phyloP scores from a whole-genome alignment of 2,888 invertebrate species.

The Cryptophagus acutangulus region DNA sequence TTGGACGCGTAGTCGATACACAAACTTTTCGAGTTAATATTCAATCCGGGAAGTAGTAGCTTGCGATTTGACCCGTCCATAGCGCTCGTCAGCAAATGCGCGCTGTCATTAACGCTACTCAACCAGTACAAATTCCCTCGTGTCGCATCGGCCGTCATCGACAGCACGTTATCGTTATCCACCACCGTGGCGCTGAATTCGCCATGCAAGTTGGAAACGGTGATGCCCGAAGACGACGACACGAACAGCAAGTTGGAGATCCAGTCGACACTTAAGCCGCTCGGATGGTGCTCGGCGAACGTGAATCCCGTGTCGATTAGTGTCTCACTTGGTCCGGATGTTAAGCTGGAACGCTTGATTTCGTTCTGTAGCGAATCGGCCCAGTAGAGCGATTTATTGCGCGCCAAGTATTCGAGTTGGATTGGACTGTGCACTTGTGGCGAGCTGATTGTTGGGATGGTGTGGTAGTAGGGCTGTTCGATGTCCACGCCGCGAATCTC shows the following conservation, averaged over 20 bases:
- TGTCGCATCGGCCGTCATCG: conserved; percentile 67
- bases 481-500: conserved; percentile 82
- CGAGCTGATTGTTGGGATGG: conserved; percentile 75
- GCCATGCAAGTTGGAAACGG: conserved; percentile 67
- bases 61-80: conserved; percentile 61
- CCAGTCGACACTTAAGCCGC: conserved; percentile 80
- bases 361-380: conserved; percentile 70
- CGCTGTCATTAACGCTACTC: conserved; percentile 25
- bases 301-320: conserved; percentile 68
- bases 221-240: conserved; percentile 59
- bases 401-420: conserved; percentile 65
- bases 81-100: conserved; percentile 54
- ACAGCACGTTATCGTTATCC: conserved; percentile 52
- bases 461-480: conserved; percentile 67
- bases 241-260: conserved; percentile 71
- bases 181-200: conserved; percentile 56
- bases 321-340: conserved; percentile 64
- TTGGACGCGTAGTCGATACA: conserved; percentile 35
- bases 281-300: conserved; percentile 57
- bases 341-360: conserved; percentile 64
- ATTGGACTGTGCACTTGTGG: conserved; percentile 66
- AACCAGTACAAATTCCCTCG: conserved; percentile 57
- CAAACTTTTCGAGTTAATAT: conserved; percentile 35
- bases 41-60: conserved; percentile 28
- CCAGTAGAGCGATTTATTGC: conserved; percentile 69